These are phyloP conservation scores for Dicentrarchus labrax DNA, from an alignment of 2,113 vertebrate species.

Conservation along the genomic window DNA sequence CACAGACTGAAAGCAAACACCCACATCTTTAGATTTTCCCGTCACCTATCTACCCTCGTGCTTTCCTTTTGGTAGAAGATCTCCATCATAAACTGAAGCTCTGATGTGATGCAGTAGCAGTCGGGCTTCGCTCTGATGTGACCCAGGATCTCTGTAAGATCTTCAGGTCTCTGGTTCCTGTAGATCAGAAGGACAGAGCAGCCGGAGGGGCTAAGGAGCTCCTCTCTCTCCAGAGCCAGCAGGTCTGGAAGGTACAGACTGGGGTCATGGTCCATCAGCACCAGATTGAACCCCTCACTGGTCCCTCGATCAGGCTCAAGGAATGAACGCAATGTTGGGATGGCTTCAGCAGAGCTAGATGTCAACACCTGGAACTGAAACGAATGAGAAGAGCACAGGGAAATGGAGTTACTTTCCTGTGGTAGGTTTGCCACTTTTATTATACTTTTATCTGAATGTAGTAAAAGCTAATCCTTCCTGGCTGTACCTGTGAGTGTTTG, in stretches of 20 bases:
- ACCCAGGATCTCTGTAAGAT: slow-evolving; percentile 47
- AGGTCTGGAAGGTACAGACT: slow-evolving; percentile 77
- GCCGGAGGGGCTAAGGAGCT: slow-evolving; percentile 65
- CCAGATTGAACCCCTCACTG: slow-evolving; percentile 55
- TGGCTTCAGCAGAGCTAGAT: slow-evolving; percentile 72
- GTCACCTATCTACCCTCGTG: not conserved
- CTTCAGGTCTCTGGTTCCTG: slow-evolving; percentile 30
- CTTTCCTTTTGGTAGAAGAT: slow-evolving; percentile 46
- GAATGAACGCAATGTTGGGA: slow-evolving; percentile 45
- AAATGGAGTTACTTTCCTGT: not conserved
- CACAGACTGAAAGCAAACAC: not conserved
- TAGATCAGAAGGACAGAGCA: slow-evolving; percentile 75
- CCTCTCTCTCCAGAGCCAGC: slow-evolving; percentile 65
- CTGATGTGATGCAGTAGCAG: slow-evolving; percentile 49
- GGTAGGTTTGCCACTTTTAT: fast-evolving
- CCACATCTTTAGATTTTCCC: not conserved
- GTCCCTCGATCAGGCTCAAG: slow-evolving; percentile 25
- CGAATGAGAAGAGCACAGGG: not conserved
- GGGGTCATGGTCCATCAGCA: slow-evolving; percentile 81
- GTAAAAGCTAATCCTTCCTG: not conserved
- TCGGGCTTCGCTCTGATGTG: slow-evolving; percentile 47
- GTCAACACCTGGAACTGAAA: slow-evolving; percentile 80
- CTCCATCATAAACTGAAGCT: slow-evolving; percentile 41
- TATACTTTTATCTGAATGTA: not conserved
- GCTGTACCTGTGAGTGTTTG: slow-evolving; percentile 70